Percentiles rank a stretch among this genome's conserved stretches.
Conservation (phyloP, 1,140 invertebrate species). For the Homarus americanus region DNA sequence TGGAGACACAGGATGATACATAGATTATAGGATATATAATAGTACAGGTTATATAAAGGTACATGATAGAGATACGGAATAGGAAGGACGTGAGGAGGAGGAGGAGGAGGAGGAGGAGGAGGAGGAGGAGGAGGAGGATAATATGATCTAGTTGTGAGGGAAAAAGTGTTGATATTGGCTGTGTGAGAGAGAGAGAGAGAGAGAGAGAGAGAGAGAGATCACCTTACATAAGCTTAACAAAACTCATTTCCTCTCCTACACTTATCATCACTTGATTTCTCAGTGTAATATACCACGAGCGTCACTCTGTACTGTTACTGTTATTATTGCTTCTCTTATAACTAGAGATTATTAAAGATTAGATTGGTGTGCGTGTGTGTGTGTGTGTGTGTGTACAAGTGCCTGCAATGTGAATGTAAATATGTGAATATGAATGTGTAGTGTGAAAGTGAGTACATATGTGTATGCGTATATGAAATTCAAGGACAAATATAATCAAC, state of each 20-base stretch:
- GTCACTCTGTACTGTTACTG: neutral
- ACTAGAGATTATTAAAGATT: neutral
- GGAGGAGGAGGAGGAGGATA: neutral
- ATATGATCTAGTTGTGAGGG: neutral
- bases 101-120: constrained; percentile 11
- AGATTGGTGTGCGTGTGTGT: too few species aligned
- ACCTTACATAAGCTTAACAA: too few species aligned
- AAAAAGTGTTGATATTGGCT: neutral
- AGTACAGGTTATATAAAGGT: too few species aligned
- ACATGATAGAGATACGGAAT: too few species aligned
- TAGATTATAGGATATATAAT: too few species aligned
- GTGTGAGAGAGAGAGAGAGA: constrained; percentile 21
- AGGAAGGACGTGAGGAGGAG: neutral
- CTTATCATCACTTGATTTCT: neutral
- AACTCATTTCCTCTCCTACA: neutral
- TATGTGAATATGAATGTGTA: neutral
- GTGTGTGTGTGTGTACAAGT: too few species aligned
- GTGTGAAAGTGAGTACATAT: too few species aligned
- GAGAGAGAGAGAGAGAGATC: too few species aligned
- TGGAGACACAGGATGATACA: too few species aligned
- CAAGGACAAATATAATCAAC: too few species aligned
- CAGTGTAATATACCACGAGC: neutral
- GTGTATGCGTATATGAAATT: too few species aligned
- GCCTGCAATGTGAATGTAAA: neutral
- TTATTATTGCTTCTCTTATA: neutral